phyloP scores from a whole-genome alignment of 2,113 vertebrate species.

The Lucifuga dentata region DNA sequence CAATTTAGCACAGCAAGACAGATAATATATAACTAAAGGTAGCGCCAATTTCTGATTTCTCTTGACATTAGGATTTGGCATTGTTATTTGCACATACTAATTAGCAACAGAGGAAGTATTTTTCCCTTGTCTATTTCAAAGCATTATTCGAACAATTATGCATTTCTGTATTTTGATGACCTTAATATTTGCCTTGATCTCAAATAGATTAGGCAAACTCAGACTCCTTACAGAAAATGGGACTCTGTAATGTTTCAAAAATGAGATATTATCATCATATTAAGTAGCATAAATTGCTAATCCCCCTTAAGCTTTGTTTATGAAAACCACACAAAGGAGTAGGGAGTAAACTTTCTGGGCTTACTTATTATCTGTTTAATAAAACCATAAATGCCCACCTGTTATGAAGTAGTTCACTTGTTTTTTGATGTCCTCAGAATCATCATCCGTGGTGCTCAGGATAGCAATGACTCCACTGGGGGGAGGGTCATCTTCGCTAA shows the following conservation, averaged over 20 bases:
- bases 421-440: constrained; percentile 91
- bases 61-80: constrained; percentile 57
- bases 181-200: constrained; percentile 68
- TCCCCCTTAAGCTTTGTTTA: constrained; percentile 32
- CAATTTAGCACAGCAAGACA: constrained; percentile 1
- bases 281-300: constrained; percentile 54
- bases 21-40: constrained; percentile 23
- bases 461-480: constrained; percentile 94
- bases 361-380: constrained; percentile 20
- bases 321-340: constrained; percentile 51
- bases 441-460: constrained; percentile 92
- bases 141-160: constrained; percentile 66
- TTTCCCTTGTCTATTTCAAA: constrained; percentile 63
- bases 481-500: constrained; percentile 94
- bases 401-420: constrained; percentile 94
- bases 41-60: constrained; percentile 39
- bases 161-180: constrained; percentile 60
- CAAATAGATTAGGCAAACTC: constrained; percentile 46
- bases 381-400: constrained; percentile 81
- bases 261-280: constrained; percentile 69
- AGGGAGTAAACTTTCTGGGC: constrained; percentile 28
- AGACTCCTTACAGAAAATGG: constrained; percentile 57
- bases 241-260: constrained; percentile 53
- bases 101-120: constrained; percentile 63
- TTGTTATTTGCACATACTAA: constrained; percentile 65